A percentile compares a stretch with the other conserved stretches of the same genome.
phyloP scores from a whole-genome alignment of 2,888 invertebrate genomes.

The Ceramica pisi region DNA sequence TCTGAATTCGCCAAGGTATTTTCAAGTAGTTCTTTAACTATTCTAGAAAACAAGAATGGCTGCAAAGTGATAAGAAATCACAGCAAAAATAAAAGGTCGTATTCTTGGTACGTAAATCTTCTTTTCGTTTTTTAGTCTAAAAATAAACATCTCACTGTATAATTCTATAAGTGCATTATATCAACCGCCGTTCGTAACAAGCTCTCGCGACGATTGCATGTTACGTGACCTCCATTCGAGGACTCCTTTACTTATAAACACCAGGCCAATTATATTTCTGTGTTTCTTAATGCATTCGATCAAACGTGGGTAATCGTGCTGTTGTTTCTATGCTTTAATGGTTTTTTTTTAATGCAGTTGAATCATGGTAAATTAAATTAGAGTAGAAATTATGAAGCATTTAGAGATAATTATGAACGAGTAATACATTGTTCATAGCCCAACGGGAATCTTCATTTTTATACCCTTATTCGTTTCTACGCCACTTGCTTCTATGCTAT shows the following conservation, averaged over 20 bases:
- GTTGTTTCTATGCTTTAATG: background rate
- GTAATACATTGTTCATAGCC: no score
- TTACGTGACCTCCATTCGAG: slow-evolving; percentile 60
- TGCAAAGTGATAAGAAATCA: slow-evolving; percentile 4
- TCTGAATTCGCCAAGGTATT: background rate
- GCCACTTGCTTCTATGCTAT: no score
- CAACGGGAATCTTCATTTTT: no score
- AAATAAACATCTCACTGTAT: slow-evolving; percentile 31
- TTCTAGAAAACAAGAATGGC: background rate
- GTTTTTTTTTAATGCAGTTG: background rate
- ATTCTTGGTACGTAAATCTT: background rate
- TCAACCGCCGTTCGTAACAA: slow-evolving; percentile 50
- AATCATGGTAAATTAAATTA: background rate
- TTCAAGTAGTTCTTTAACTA: background rate
- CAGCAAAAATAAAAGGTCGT: background rate
- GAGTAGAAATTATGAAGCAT: no score
- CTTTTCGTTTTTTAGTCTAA: slow-evolving; percentile 33
- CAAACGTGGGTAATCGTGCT: slow-evolving; percentile 16
- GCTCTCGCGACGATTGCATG: slow-evolving; percentile 50
- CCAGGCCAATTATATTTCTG: slow-evolving; percentile 48
- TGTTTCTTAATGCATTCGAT: slow-evolving; percentile 42
- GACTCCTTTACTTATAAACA: slow-evolving; percentile 48
- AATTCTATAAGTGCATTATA: slow-evolving; percentile 48
- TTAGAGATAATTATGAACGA: background rate
- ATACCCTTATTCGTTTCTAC: no score